phyloP scores from a whole-genome alignment of 1,140 invertebrate species.

The Ostrea edulis region DNA sequence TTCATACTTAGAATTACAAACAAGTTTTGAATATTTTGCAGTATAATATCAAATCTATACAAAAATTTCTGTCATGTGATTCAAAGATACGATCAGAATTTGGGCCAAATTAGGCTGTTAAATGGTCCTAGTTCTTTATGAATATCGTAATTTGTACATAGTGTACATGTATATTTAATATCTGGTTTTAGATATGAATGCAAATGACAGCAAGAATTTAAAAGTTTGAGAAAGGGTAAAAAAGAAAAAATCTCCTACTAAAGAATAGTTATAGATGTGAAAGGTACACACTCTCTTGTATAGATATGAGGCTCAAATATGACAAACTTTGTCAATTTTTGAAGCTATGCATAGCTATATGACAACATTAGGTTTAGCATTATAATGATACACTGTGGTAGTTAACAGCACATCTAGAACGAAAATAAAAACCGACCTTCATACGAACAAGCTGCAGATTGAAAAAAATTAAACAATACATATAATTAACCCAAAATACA shows the following conservation, averaged over 20 bases:
- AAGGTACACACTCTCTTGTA: neutral
- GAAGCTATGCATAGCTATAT: neutral
- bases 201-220: constrained; percentile 21
- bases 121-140: neutral
- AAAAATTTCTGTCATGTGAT: no score
- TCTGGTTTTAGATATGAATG: neutral
- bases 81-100: no score
- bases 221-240: neutral
- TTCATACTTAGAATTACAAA: no score
- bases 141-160: neutral
- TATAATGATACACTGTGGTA: neutral
- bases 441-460: constrained; percentile 40
- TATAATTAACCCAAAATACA: constrained; percentile 14
- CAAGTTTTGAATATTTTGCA: no score
- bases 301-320: neutral
- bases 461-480: constrained; percentile 14
- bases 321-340: neutral
- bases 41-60: no score
- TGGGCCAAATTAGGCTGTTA: no score
- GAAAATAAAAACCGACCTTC: constrained; percentile 37
- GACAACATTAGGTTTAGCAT: constrained; percentile 22
- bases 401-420: constrained; percentile 24
- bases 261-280: neutral
- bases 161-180: neutral
- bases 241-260: neutral